Evolutionary conservation across 2,113 vertebrate genomes (phyloP).

Genomic region (Haliaeetus leucogaster): DNA sequence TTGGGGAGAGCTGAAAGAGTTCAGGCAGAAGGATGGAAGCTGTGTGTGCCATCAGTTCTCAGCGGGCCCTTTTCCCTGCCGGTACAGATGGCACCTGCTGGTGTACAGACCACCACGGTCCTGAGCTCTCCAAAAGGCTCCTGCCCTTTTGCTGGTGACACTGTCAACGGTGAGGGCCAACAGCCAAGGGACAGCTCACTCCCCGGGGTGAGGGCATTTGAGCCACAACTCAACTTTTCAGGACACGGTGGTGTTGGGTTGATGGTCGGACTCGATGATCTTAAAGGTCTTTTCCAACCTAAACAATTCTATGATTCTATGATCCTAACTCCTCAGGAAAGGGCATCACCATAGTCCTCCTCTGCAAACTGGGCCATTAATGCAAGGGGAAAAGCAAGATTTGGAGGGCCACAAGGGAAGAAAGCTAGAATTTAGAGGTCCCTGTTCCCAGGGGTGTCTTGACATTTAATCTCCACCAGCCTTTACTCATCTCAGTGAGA

Average conservation of each 20-base stretch:
- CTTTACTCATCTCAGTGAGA: neutral
- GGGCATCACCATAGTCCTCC: neutral
- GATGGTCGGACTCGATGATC: too few relatives aligned
- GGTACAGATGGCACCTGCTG: fast-evolving
- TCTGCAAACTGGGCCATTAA: neutral
- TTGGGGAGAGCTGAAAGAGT: neutral
- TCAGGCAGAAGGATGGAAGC: neutral
- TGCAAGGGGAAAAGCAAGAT: neutral
- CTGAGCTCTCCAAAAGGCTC: neutral
- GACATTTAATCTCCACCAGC: neutral
- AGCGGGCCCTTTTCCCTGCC: neutral
- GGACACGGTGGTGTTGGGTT: too few relatives aligned
- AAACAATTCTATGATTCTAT: neutral
- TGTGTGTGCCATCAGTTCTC: neutral
- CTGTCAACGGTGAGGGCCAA: neutral
- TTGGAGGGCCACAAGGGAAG: neutral
- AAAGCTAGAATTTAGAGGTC: neutral
- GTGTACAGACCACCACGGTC: neutral
- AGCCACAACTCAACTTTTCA: neutral
- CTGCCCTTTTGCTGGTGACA: neutral
- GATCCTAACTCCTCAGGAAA: neutral
- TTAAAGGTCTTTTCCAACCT: too few relatives aligned
- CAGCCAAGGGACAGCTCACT: neutral
- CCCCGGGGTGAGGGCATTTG: neutral
- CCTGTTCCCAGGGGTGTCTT: neutral